Evolutionary conservation across 2,113 vertebrate species (phyloP).

Genomic region (Nettapus auritus): DNA sequence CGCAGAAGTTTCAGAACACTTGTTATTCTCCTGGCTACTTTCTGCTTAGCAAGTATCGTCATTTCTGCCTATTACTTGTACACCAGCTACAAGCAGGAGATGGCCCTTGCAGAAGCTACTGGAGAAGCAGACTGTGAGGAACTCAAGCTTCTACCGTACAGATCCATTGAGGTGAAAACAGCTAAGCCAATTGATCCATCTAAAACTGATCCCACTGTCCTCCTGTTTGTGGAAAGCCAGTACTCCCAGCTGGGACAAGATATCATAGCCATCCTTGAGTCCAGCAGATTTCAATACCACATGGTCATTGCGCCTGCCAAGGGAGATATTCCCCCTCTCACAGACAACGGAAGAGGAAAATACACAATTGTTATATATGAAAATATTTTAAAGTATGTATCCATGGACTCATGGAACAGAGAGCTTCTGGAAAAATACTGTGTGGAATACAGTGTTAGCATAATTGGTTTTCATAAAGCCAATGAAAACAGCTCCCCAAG

Average conservation of each 20-base stretch:
- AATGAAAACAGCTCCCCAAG: conserved; percentile 89
- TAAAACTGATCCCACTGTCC: conserved; percentile 85
- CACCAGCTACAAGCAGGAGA: conserved; percentile 88
- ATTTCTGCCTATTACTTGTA: conserved; percentile 96
- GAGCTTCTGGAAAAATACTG: conserved; percentile 97
- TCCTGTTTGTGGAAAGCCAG: conserved; percentile 96
- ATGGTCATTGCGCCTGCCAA: conserved; percentile 94
- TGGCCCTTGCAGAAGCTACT: conserved; percentile 84
- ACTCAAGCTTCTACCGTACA: conserved; percentile 83
- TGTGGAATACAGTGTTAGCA: conserved; percentile 93
- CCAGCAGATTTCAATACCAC: conserved; percentile 91
- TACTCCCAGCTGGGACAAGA: conserved; percentile 98
- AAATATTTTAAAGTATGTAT: conserved; percentile 92
- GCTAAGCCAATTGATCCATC: conserved; percentile 86
- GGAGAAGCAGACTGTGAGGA: conserved; percentile 83
- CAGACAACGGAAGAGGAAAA: conserved; percentile 88
- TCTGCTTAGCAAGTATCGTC: conserved; percentile 90
- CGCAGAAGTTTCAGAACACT: conserved; percentile 90
- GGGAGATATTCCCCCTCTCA: conserved; percentile 94
- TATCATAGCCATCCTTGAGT: conserved; percentile 93
- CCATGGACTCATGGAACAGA: conserved; percentile 94
- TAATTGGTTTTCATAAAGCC: conserved; percentile 95
- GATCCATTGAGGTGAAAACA: conserved; percentile 82
- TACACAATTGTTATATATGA: conserved; percentile 93
- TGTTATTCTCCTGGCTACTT: conserved; percentile 89